Evolutionary conservation across 2,888 invertebrate species (phyloP), one percentile per base, ranked within the genome.

Genomic region (Caenorhabditis sp.): DNA sequence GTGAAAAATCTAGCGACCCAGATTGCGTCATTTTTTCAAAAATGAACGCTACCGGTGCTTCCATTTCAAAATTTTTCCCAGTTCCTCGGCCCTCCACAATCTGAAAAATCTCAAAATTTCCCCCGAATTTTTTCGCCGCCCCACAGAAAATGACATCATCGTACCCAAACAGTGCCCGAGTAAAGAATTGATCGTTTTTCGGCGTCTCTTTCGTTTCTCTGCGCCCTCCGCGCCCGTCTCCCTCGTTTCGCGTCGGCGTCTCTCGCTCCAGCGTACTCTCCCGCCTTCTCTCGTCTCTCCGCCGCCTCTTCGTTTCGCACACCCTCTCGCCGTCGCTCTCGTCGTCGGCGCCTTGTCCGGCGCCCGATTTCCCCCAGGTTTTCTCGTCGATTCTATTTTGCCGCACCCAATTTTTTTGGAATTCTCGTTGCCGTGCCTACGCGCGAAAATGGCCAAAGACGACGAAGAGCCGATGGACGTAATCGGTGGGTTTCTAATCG

Each of bases 391-490:
- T 56, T 59, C 55, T 32, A 24, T 9, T 15, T n/a, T n/a, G n/a
- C n/a, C n/a, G n/a, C n/a, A n/a, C n/a, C n/a, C n/a, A n/a, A n/a
- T n/a, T n/a, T n/a, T n/a, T n/a, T n/a, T n/a, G n/a, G n/a, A n/a
- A n/a, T n/a, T n/a, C n/a, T n/a, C n/a, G n/a, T n/a, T n/a, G n/a
- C n/a, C n/a, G n/a, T n/a, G n/a, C n/a, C n/a, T n/a, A n/a, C n/a
- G n/a, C n/a, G n/a, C n/a, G 24, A 56, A 26, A 56, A 55, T 66
- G 56, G 48, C 58, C 30, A 30, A 30, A 30, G 30, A 30, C 30
- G 58, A 59, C 17, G 52, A 20, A 2, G 58, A 68, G 26, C 43
- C 39, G 13, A 58, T 68, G 68, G 68, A 58, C 26, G 22, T 43
- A 1, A 50, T 30, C 26, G 55, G 61, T 71, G 27, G 17, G 56